phyloP scores from a whole-genome alignment of 92 coral and sea anemone species.

The Porites divaricata region DNA sequence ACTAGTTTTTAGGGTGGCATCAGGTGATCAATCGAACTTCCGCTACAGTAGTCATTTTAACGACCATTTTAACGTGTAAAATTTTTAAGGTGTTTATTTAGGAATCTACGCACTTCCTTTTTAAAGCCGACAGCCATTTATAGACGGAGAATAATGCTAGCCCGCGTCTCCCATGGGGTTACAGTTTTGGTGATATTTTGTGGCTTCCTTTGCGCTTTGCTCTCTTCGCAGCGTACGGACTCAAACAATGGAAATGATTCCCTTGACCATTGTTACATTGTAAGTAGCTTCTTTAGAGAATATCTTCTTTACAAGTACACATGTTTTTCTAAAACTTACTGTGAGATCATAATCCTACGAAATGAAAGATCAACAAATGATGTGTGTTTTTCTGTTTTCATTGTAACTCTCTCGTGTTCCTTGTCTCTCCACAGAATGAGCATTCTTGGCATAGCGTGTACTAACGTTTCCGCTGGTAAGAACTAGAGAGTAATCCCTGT shows the following conservation, averaged over 20 bases:
- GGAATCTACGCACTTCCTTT: conserved; percentile 27
- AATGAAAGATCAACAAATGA: background rate
- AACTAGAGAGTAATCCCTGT: background rate
- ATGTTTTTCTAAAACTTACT: background rate
- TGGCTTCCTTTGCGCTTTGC: background rate
- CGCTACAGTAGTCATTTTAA: background rate
- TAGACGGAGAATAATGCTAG: background rate
- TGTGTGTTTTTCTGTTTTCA: background rate
- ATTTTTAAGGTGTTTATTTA: background rate
- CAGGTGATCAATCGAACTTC: conserved; percentile 7
- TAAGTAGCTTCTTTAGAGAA: conserved; percentile 18
- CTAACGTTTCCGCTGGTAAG: conserved; percentile 29
- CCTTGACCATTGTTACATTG: conserved; percentile 9
- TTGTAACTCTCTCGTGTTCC: background rate
- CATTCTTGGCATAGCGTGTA: background rate
- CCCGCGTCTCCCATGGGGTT: conserved; percentile 27
- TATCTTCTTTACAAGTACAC: background rate
- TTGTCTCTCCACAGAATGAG: conserved; percentile 15
- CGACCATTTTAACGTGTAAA: background rate
- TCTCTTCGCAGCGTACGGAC: background rate
- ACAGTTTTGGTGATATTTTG: background rate
- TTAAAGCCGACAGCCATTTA: conserved; percentile 17
- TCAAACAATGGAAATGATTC: conserved; percentile 19
- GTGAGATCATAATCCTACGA: background rate
- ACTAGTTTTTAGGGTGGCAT: background rate